A percentile compares a stretch with the other conserved stretches of the same genome.
Conservation (phyloP, 2,113 vertebrate species). For the Alexandromys fortis region DNA sequence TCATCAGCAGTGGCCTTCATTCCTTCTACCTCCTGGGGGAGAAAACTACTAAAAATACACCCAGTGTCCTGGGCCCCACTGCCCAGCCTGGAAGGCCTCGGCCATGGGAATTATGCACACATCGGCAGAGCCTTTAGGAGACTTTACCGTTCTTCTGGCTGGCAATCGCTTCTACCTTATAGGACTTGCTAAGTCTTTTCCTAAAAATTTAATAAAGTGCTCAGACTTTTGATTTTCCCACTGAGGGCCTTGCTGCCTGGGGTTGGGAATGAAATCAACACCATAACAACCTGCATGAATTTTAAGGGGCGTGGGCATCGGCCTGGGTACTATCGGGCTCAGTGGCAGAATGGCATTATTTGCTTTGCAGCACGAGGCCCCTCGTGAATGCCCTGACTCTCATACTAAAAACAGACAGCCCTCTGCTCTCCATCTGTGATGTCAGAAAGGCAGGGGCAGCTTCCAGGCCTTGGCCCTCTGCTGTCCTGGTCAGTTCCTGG, state of each 20-base stretch:
- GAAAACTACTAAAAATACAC: slow-evolving; percentile 85
- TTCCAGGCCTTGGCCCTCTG: background rate
- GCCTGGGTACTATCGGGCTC: slow-evolving; percentile 74
- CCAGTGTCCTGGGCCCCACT: slow-evolving; percentile 73
- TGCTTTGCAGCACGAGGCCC: slow-evolving; percentile 74
- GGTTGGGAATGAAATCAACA: slow-evolving; percentile 84
- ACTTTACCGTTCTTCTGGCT: slow-evolving; percentile 83
- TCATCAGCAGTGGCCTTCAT: slow-evolving; percentile 74
- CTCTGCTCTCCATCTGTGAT: background rate
- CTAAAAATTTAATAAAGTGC: slow-evolving; percentile 86
- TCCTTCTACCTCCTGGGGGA: slow-evolving; percentile 78
- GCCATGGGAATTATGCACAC: slow-evolving; percentile 76
- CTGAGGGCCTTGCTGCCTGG: slow-evolving; percentile 84
- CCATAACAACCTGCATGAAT: slow-evolving; percentile 81
- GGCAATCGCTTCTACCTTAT: slow-evolving; percentile 80
- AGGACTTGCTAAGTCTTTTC: slow-evolving; percentile 79
- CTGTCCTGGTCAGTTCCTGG: background rate
- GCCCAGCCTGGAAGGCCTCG: slow-evolving; percentile 79
- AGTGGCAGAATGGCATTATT: slow-evolving; percentile 71
- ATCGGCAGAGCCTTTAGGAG: slow-evolving; percentile 81
- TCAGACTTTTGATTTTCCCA: slow-evolving; percentile 86
- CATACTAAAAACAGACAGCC: slow-evolving; percentile 64
- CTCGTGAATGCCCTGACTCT: slow-evolving; percentile 78
- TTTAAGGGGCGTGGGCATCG: slow-evolving; percentile 80
- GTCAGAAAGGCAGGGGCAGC: background rate